Percentiles rank a stretch among this genome's conserved stretches.
Evolutionary conservation across 1,140 invertebrate genomes (phyloP).

Genomic region (Drosophila novamexicana): DNA sequence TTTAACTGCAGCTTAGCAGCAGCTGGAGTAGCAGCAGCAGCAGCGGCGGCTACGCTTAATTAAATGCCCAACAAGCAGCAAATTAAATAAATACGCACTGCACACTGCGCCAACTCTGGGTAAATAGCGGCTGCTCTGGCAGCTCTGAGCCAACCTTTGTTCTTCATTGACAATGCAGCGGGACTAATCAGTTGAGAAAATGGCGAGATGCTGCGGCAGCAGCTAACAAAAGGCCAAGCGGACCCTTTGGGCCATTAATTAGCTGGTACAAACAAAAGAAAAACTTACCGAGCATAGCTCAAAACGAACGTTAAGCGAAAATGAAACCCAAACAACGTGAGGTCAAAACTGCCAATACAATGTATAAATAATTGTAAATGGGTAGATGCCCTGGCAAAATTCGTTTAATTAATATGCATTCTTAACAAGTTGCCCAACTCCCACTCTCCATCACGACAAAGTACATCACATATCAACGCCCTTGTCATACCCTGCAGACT

Average conservation of each 20-base stretch:
- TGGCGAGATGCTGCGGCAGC: slow-evolving; percentile 54
- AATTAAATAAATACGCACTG: slow-evolving; percentile 61
- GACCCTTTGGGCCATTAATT: slow-evolving; percentile 75
- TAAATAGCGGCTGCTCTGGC: too few relatives aligned
- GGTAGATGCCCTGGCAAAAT: slow-evolving; percentile 26
- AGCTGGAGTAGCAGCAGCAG: neutral
- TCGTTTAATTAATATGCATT: slow-evolving; percentile 66
- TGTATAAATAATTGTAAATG: slow-evolving; percentile 69
- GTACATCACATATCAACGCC: neutral
- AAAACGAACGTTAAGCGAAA: slow-evolving; percentile 33
- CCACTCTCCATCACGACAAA: neutral
- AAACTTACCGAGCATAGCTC: slow-evolving; percentile 37
- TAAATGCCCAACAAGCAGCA: slow-evolving; percentile 69
- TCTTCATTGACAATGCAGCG: slow-evolving; percentile 68
- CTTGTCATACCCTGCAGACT: neutral
- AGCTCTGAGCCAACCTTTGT: slow-evolving; percentile 23
- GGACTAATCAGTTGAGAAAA: slow-evolving; percentile 78
- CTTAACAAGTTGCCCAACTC: slow-evolving; percentile 25
- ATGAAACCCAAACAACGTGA: slow-evolving; percentile 44
- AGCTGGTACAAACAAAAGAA: slow-evolving; percentile 62
- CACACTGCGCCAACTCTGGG: slow-evolving; percentile 5
- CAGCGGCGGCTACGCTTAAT: slow-evolving; percentile 64
- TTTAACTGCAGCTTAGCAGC: slow-evolving; percentile 67
- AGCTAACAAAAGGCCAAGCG: slow-evolving; percentile 58
- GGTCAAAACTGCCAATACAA: slow-evolving; percentile 75